Percentiles rank a stretch among this genome's conserved stretches.
Evolutionary conservation across 1,140 invertebrate genomes (phyloP).

Genomic region (Caenorhabditis brenneri): DNA sequence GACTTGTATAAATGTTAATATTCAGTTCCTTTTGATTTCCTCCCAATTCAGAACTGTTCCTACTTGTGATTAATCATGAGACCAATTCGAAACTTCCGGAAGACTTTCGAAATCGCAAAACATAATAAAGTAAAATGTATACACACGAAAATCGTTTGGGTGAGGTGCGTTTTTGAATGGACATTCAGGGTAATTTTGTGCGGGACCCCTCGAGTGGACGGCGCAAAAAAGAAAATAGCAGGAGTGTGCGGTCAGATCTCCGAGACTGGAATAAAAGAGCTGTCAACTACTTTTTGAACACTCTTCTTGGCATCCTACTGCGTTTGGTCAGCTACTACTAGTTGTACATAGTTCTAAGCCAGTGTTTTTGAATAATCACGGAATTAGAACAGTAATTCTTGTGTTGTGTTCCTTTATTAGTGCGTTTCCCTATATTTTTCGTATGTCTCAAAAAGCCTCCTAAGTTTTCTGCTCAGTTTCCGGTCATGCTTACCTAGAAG

Average conservation of each 20-base stretch:
- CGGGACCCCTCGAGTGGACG: slow-evolving; percentile 1
- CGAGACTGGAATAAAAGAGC: slow-evolving; percentile 16
- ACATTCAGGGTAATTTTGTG: slow-evolving; percentile 36
- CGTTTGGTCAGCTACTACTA: background rate
- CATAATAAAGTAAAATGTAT: slow-evolving; percentile 36
- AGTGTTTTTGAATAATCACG: background rate
- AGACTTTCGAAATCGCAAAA: slow-evolving; percentile 32
- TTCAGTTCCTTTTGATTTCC: too few relatives aligned
- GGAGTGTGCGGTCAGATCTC: slow-evolving; percentile 19
- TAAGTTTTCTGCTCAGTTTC: slow-evolving; percentile 8
- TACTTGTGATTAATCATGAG: background rate
- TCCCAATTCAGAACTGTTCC: too few relatives aligned
- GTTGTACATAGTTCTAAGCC: background rate
- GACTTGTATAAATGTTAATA: background rate
- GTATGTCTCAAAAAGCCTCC: background rate
- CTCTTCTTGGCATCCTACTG: background rate
- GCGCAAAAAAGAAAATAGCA: background rate
- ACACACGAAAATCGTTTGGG: slow-evolving; percentile 25
- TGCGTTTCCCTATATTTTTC: background rate
- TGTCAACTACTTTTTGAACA: slow-evolving; percentile 42
- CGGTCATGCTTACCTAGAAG: background rate
- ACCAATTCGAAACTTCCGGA: background rate
- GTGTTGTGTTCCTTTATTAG: background rate
- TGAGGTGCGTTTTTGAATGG: slow-evolving; percentile 36
- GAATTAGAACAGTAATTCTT: background rate